Conservation (phyloP, 2,888 invertebrate genomes). For the Apotomis betuletana region DNA sequence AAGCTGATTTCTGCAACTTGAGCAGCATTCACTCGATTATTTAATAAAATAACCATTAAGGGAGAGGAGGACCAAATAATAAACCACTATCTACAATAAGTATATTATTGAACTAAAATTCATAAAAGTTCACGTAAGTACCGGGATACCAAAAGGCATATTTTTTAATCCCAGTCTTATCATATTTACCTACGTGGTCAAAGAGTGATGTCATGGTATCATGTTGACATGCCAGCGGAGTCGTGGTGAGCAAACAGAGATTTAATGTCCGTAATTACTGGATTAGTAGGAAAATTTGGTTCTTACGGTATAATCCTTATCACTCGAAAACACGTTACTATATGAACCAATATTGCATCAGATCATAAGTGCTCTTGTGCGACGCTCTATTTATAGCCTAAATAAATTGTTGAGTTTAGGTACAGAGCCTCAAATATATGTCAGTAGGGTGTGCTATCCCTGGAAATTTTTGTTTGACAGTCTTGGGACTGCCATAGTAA, state of each 20-base stretch:
- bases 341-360: not conserved
- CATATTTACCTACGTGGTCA: conserved; percentile 21
- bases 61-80: too few relatives aligned
- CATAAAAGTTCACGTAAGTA: too few relatives aligned
- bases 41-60: too few relatives aligned
- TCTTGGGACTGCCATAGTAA: too few relatives aligned
- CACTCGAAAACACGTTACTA: conserved; percentile 11
- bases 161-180: not conserved
- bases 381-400: not conserved
- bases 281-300: conserved; percentile 35
- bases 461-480: too few relatives aligned
- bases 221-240: conserved; percentile 43
- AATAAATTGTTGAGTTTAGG: not conserved
- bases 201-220: conserved; percentile 51
- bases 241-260: conserved; percentile 48
- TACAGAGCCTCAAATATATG: too few relatives aligned
- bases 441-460: too few relatives aligned
- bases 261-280: conserved; percentile 46
- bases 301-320: conserved; percentile 21
- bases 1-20: too few relatives aligned
- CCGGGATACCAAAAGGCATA: not conserved
- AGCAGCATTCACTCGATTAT: too few relatives aligned
- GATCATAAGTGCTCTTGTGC: too few relatives aligned
- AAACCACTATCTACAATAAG: too few relatives aligned
- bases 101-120: too few relatives aligned